Evolutionary conservation across 2,888 invertebrate species (phyloP), one percentile per base, ranked within the genome.

Genomic region (Elmis aenea): DNA sequence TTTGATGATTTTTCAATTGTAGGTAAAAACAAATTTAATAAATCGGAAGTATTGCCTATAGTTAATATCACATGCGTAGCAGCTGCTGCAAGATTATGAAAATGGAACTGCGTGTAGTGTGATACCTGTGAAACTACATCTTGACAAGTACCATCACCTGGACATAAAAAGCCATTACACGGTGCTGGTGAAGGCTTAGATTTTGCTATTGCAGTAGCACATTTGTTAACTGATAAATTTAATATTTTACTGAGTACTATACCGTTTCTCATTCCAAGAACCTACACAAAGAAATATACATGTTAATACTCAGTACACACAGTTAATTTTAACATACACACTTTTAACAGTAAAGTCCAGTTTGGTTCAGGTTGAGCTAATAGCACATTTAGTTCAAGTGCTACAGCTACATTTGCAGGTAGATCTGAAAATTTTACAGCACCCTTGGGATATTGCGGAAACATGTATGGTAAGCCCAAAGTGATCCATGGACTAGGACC

Each of bases 301-400:
- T n/a, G n/a, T n/a, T n/a, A n/a, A 46, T 11, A 25, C 2, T 10
- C 9, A 3, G 25, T n/a, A n/a, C n/a, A 3, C 9, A 25, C 5
- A 18, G 8, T 18, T 18, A 6, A 6, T 18, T 18, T 5, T 8
- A 18, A 18, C 5, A 18, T 18, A 6, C 20, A 12, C 51, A 85
- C 86, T 73, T 85, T 86, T 1, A 88, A 70, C 12, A 88, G 62
- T 44, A 81, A 73, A 1, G 81, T 69, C 87, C 87, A 88, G 31
- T 81, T 81, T 0, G 86, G 82, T 55, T 86, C 86, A 0, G 88
- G 87, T 52, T 86, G 86, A 0, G 82, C 78, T 33, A 85, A 59
- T 20, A 88, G 57, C 0, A 88, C 83, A 26, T 76, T 75, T 14
- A 88, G 59, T 51, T 88, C 87, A 35, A 87, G 59, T 0, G 80